phyloP scores from a whole-genome alignment of 2,113 vertebrate species.

The Anhinga anhinga region DNA sequence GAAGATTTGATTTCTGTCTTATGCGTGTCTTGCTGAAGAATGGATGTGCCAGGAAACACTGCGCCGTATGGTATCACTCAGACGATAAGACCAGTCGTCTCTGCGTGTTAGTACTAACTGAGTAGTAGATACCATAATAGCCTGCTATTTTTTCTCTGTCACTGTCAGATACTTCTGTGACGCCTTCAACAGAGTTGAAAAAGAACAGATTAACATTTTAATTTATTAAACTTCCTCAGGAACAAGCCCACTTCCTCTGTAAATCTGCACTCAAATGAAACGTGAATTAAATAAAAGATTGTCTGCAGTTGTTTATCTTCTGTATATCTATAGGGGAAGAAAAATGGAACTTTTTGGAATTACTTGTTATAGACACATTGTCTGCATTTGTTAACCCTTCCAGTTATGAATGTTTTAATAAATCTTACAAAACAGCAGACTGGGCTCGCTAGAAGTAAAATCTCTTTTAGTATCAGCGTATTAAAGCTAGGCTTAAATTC shows the following conservation, averaged over 20 bases:
- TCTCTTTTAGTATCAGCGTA: not conserved
- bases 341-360: not conserved
- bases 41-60: conserved; percentile 26
- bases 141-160: conserved; percentile 30
- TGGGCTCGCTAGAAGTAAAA: not conserved
- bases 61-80: not conserved
- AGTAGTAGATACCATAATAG: not conserved
- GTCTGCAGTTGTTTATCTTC: not conserved
- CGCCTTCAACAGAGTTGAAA: conserved; percentile 58
- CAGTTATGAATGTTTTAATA: not conserved
- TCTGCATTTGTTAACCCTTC: not conserved
- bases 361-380: not conserved
- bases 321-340: not conserved
- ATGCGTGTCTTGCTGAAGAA: not conserved
- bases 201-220: conserved; percentile 63
- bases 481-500: not conserved
- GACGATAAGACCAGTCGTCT: not conserved
- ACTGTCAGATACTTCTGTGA: conserved; percentile 8
- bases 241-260: conserved; percentile 27
- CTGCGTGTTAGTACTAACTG: not conserved
- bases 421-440: not conserved
- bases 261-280: not conserved
- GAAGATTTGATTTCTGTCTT: not conserved
- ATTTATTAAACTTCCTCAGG: conserved; percentile 62
- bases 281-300: not conserved